phyloP scores from a whole-genome alignment of 2,113 vertebrate genomes.

The Tor tambroides region DNA sequence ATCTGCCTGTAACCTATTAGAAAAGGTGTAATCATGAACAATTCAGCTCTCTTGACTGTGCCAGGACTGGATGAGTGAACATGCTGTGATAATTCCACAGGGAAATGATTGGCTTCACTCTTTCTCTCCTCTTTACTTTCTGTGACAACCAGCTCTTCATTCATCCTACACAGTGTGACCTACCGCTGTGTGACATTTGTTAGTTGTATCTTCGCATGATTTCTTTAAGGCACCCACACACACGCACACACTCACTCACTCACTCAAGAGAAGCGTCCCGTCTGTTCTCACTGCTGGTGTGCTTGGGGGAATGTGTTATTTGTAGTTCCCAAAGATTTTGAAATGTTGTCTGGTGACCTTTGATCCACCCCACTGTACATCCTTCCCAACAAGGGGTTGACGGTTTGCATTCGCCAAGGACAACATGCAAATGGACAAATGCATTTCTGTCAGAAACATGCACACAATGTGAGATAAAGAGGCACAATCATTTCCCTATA shows the following conservation, averaged over 20 bases:
- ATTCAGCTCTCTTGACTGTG: not conserved
- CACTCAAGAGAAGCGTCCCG: not conserved
- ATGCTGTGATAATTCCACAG: conserved; percentile 47
- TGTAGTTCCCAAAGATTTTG: conserved; percentile 18
- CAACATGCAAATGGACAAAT: conserved; percentile 47
- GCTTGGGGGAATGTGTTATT: conserved; percentile 42
- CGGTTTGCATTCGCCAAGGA: conserved; percentile 27
- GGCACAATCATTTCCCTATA: not conserved
- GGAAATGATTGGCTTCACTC: conserved; percentile 29
- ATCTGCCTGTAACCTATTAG: not conserved
- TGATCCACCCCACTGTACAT: conserved; percentile 42
- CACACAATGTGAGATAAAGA: not conserved
- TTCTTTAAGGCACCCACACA: conserved; percentile 13
- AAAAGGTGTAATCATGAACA: not conserved
- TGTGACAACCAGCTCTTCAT: conserved; percentile 3
- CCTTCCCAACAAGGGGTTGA: conserved; percentile 17
- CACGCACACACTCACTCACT: conserved; percentile 3
- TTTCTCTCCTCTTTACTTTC: not conserved
- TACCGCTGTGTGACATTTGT: conserved; percentile 31
- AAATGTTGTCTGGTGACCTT: conserved; percentile 44
- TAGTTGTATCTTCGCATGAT: conserved; percentile 4
- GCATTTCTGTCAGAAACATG: conserved; percentile 37
- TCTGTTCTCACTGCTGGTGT: not conserved
- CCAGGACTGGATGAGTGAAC: not conserved
- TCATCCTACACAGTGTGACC: conserved; percentile 19